Percentiles rank a stretch among this genome's conserved stretches.
Evolutionary conservation across 2,113 vertebrate genomes (phyloP).

Genomic region (Jaculus jaculus): DNA sequence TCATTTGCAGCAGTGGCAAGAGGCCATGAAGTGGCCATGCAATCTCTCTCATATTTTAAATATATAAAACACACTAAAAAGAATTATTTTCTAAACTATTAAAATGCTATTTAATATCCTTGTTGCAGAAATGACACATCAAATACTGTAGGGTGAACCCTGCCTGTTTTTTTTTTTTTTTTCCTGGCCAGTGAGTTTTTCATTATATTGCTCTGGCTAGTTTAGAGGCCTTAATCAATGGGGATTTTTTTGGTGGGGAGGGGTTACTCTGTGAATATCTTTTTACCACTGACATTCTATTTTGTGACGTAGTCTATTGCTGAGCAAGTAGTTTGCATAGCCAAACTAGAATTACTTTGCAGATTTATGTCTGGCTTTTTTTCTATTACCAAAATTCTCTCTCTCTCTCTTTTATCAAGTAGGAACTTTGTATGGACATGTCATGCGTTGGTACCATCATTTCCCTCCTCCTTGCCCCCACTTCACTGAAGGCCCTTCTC

Average conservation of each 20-base stretch:
- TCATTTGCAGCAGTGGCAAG: too few relatives aligned
- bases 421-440: too few relatives aligned
- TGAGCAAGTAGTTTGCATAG: not conserved
- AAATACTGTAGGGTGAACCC: not conserved
- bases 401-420: too few relatives aligned
- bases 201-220: not conserved
- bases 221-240: not conserved
- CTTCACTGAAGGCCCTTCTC: too few relatives aligned
- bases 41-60: too few relatives aligned
- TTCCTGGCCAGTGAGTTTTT: not conserved
- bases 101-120: not conserved
- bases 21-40: too few relatives aligned
- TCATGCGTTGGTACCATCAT: too few relatives aligned
- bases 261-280: not conserved
- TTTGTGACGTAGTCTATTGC: not conserved
- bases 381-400: too few relatives aligned
- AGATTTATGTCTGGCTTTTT: not conserved
- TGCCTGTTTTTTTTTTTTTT: too few relatives aligned
- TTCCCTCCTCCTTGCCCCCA: too few relatives aligned
- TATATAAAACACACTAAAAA: not conserved
- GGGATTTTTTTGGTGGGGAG: not conserved
- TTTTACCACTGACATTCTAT: not conserved
- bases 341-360: not conserved
- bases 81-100: not conserved
- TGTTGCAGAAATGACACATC: not conserved